Evolutionary conservation across 1,140 invertebrate genomes (phyloP), one percentile per base, ranked within the genome.

Genomic region (Macrocentrus cingulum): DNA sequence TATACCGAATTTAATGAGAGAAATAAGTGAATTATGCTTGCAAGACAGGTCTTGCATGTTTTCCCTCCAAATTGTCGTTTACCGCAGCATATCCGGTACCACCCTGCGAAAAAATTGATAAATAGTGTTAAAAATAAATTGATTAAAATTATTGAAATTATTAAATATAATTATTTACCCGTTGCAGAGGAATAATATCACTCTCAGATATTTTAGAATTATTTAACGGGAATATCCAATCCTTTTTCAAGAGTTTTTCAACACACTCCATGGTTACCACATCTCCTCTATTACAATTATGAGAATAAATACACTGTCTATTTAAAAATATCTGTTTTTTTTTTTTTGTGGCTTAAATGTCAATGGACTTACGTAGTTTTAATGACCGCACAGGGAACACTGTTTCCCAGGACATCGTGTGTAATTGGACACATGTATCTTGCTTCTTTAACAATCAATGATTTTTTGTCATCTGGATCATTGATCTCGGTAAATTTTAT

Each of bases 361-460:
- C n/a, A n/a, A n/a, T n/a, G n/a, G n/a, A 82, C 85, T 88, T 84
- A 94, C 91, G 92, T 94, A 57, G 93, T 88, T 80, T 84, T 89
- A 18, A 99, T 84, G 44, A 98, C 90, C 56, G 91, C 95, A 80
- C 91, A 95, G 5, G 94, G 94, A 2, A 95, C 88, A 15, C 94
- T 92, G 82, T 99, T 99, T 60, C 92, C 90, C 8, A 99, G 78
- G 49, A 97, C 86, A 81, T 99, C 98, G 77, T 95, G 91, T 20
- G 96, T 99, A 0, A 99, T 90, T 3, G 97, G 91, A 80, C 98
- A 99, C 86, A 97, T 97, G 74, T 97, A 99, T 70, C 95, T 83
- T 45, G 92, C 91, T 74, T 95, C 84, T 74, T 90, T 91, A 20
- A 88, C 84, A 63, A 93, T 91, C 1, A 93, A 73, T 1, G 91